These are phyloP conservation scores for Aspidiotus rigidus DNA, from an alignment of 2,888 invertebrate genomes.

Conservation along the genomic window DNA sequence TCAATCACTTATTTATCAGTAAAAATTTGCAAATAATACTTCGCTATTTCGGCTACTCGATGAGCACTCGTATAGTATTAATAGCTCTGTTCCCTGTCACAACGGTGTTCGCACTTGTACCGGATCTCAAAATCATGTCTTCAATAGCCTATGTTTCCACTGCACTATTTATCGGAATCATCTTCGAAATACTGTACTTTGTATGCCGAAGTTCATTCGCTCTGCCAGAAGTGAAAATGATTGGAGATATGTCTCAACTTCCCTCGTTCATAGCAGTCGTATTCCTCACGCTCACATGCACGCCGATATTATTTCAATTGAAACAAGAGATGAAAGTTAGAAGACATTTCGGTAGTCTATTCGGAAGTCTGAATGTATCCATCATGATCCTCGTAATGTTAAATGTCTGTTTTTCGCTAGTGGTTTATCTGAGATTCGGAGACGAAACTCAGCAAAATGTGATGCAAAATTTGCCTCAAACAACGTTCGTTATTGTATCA, in stretches of 20 bases:
- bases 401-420: not conserved
- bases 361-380: not conserved
- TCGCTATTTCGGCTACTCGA: not conserved
- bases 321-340: not conserved
- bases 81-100: not conserved
- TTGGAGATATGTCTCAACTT: not conserved
- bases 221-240: not conserved
- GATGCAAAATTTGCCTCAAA: not conserved
- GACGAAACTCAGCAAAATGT: not conserved
- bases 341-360: not conserved
- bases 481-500: not conserved
- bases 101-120: not conserved
- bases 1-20: not conserved
- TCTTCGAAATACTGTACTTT: not conserved
- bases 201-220: not conserved
- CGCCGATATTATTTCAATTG: not conserved
- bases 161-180: not conserved
- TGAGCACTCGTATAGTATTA: not conserved
- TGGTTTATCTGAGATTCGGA: not conserved
- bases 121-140: constrained; percentile 2
- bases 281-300: not conserved
- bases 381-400: not conserved
- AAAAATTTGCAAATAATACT: not conserved
- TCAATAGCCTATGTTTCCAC: not conserved
- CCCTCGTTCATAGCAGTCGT: not conserved